Evolutionary conservation across 2,113 vertebrate genomes (phyloP).

Genomic region (Bettongia penicillata): DNA sequence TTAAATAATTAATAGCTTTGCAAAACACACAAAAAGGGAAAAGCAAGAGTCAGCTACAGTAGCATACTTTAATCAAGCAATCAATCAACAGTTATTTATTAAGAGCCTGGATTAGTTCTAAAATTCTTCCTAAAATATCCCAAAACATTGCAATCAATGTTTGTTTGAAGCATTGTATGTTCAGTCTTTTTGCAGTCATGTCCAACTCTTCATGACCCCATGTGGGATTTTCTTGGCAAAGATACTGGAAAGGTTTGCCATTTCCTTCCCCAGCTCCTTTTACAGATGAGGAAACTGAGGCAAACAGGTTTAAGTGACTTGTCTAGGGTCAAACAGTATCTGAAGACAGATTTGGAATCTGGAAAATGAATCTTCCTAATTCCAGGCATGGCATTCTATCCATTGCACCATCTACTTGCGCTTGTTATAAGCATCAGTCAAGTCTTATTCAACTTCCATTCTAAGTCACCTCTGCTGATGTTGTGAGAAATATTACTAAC

Average conservation of each 20-base stretch:
- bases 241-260: neutral
- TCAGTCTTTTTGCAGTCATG: neutral
- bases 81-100: neutral
- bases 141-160: neutral
- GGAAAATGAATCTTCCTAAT: neutral
- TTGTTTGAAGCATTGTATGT: neutral
- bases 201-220: neutral
- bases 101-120: neutral
- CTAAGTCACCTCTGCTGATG: neutral
- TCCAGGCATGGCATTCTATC: neutral
- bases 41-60: neutral
- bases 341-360: neutral
- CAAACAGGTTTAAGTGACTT: neutral
- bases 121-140: neutral
- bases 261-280: neutral
- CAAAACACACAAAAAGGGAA: neutral
- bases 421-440: neutral
- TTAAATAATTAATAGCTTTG: conserved; percentile 7
- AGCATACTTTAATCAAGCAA: neutral
- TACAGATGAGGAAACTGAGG: neutral
- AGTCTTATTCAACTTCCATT: neutral
- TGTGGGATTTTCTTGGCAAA: neutral
- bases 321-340: neutral
- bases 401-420: too few species aligned
- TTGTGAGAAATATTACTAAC: neutral